These are phyloP conservation scores for Tor tambroides DNA, from an alignment of 2,113 vertebrate genomes.

Conservation along the genomic window DNA sequence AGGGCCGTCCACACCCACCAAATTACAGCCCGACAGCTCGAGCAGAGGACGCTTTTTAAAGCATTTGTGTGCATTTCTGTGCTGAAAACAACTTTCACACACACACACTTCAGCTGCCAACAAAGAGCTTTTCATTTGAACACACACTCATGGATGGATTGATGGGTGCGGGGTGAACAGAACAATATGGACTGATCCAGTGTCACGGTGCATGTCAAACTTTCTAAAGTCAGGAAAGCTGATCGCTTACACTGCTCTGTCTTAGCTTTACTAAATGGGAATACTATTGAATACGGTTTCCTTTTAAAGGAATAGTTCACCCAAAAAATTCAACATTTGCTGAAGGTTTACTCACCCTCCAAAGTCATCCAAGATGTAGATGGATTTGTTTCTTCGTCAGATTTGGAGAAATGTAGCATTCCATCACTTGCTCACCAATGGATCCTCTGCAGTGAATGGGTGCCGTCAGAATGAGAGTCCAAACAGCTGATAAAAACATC, in stretches of 20 bases:
- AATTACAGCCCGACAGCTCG: neutral
- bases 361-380: neutral
- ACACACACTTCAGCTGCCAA: neutral
- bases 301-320: neutral
- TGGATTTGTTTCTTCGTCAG: neutral
- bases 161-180: neutral
- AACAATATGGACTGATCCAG: neutral
- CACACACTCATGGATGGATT: neutral
- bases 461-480: neutral
- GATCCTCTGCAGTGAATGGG: neutral
- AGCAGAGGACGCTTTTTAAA: neutral
- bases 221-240: neutral
- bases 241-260: neutral
- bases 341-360: neutral
- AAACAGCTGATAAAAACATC: neutral
- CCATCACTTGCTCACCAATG: neutral
- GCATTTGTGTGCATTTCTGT: neutral
- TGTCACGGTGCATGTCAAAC: neutral
- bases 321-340: neutral
- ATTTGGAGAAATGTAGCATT: neutral
- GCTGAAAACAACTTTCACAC: neutral
- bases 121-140: neutral
- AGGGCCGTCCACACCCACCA: conserved; percentile 3
- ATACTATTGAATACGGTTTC: neutral
- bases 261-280: neutral